Evolutionary conservation across 2,888 invertebrate genomes (phyloP).

Genomic region (Eurytoma californica): DNA sequence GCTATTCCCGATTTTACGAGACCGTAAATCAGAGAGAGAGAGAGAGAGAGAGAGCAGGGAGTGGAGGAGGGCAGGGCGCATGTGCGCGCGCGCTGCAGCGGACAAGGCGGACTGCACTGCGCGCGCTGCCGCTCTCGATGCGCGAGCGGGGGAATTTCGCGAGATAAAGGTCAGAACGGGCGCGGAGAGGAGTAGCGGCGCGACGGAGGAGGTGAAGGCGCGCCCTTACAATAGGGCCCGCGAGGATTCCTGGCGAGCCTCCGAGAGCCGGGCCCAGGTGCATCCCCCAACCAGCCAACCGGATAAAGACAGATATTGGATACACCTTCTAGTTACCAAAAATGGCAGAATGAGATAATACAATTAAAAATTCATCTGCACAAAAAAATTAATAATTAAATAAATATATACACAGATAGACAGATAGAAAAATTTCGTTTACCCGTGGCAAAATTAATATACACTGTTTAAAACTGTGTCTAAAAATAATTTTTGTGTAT

Average conservation of each 20-base stretch:
- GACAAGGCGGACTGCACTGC: too few relatives aligned
- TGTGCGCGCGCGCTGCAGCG: background rate
- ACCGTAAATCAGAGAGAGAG: slow-evolving; percentile 54
- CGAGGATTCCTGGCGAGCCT: slow-evolving; percentile 52
- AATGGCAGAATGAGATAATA: too few relatives aligned
- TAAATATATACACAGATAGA: too few relatives aligned
- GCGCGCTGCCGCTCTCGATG: slow-evolving; percentile 17
- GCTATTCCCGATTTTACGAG: slow-evolving; percentile 57
- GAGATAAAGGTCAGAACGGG: slow-evolving; percentile 38
- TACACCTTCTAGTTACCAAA: too few relatives aligned
- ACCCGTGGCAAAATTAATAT: too few relatives aligned
- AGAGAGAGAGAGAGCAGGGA: slow-evolving; percentile 50
- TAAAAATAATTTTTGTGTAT: too few relatives aligned
- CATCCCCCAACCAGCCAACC: slow-evolving; percentile 35
- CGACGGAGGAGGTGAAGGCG: slow-evolving; percentile 37
- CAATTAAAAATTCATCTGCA: too few relatives aligned
- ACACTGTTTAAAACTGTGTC: too few relatives aligned
- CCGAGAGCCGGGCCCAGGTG: slow-evolving; percentile 35
- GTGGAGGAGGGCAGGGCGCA: slow-evolving; percentile 29
- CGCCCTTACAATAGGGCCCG: slow-evolving; percentile 36
- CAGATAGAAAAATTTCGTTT: too few relatives aligned
- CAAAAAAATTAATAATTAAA: too few relatives aligned
- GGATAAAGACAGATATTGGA: too few relatives aligned
- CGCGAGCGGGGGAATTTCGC: slow-evolving; percentile 16
- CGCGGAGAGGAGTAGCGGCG: background rate